These are phyloP conservation scores for Spatula versicolor DNA, from an alignment of 2,797 vertebrate species.

Conservation along the genomic window DNA sequence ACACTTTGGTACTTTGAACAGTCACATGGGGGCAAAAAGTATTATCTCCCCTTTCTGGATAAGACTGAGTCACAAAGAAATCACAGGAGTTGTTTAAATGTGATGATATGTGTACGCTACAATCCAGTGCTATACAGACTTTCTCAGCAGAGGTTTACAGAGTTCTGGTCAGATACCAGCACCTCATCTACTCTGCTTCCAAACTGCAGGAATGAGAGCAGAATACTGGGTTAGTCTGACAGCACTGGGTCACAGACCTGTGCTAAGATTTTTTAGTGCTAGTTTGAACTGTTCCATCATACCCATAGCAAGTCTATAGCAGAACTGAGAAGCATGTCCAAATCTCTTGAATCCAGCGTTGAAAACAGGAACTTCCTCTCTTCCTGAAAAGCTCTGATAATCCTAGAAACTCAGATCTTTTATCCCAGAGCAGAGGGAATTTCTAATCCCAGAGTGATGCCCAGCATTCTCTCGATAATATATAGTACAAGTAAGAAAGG, in stretches of 20 bases:
- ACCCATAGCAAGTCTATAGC: not conserved
- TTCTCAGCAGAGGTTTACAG: not conserved
- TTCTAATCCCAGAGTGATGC: not conserved
- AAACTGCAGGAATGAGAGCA: not conserved
- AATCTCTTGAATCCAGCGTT: not conserved
- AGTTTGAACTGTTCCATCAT: not conserved
- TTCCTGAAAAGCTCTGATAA: conserved; percentile 24
- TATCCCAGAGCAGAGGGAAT: not conserved
- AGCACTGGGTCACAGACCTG: not conserved
- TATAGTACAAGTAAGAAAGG: conserved; percentile 2
- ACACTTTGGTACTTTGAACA: not conserved
- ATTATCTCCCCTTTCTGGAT: not conserved
- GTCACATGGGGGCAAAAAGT: not conserved
- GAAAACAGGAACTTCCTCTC: not conserved
- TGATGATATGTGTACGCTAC: not conserved
- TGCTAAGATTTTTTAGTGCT: not conserved
- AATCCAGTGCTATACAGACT: not conserved
- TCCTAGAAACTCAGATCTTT: conserved; percentile 1
- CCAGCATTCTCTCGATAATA: conserved; percentile 10
- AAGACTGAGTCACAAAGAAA: not conserved
- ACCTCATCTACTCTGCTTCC: not conserved
- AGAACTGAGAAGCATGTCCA: not conserved
- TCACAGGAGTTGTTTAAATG: not conserved
- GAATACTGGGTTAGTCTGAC: not conserved
- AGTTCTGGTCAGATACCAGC: not conserved